A percentile compares a stretch with the other conserved stretches of the same genome.
Evolutionary conservation across 2,113 vertebrate species (phyloP).

Genomic region (Edolisoma coerulescens): DNA sequence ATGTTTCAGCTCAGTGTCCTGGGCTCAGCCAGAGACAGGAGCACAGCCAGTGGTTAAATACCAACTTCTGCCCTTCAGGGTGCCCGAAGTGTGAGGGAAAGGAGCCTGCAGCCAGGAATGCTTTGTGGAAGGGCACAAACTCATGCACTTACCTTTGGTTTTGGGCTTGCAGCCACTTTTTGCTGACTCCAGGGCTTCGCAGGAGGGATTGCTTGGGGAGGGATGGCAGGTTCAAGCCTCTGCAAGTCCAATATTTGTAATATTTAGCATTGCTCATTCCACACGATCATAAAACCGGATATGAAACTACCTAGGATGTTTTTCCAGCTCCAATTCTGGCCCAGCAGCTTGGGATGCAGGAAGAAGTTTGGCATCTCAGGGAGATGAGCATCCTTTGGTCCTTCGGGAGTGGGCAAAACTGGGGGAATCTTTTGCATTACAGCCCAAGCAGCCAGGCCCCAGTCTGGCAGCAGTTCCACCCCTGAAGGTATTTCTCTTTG

Average conservation of each 20-base stretch:
- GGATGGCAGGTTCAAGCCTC: constrained; percentile 66
- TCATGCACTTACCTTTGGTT: constrained; percentile 39
- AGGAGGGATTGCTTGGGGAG: neutral
- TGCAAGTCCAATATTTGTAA: constrained; percentile 61
- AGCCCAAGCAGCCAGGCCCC: neutral
- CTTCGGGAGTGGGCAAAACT: neutral
- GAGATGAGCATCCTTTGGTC: neutral
- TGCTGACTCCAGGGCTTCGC: constrained; percentile 8
- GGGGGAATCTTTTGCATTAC: neutral
- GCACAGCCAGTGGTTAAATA: neutral
- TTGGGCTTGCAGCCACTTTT: neutral
- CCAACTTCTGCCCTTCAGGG: neutral
- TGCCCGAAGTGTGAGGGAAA: rapidly evolving
- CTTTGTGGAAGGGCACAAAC: rapidly evolving
- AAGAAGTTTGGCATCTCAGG: neutral
- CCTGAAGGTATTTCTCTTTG: neutral
- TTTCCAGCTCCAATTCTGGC: neutral
- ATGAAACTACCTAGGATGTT: neutral
- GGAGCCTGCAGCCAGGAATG: neutral
- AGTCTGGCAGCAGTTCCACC: neutral
- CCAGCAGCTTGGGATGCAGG: neutral
- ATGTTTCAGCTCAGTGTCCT: neutral
- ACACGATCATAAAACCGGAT: neutral
- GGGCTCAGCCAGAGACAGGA: neutral
- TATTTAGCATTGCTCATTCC: constrained; percentile 28